Conservation (phyloP, 2,113 vertebrate genomes). For the Falco punctatus region DNA sequence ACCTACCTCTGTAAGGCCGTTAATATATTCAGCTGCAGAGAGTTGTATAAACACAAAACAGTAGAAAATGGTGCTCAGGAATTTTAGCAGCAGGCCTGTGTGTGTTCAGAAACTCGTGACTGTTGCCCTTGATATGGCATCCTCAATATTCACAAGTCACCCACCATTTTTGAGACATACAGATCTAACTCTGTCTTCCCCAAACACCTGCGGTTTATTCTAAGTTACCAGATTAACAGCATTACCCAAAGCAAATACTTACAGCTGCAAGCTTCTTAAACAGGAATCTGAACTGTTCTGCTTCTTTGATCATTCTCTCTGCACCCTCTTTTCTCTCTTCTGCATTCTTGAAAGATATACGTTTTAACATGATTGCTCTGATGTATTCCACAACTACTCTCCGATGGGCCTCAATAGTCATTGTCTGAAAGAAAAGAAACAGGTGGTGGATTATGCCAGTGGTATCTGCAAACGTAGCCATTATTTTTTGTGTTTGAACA, state of each 20-base stretch:
- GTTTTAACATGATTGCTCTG: conserved; percentile 92
- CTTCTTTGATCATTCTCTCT: conserved; percentile 93
- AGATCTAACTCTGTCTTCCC: not conserved
- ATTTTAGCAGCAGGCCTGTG: not conserved
- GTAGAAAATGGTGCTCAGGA: not conserved
- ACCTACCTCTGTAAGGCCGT: not conserved
- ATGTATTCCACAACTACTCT: conserved; percentile 95
- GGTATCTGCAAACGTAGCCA: not conserved
- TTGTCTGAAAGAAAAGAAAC: conserved; percentile 77
- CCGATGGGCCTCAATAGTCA: conserved; percentile 90
- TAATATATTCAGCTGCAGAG: not conserved
- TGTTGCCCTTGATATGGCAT: not conserved
- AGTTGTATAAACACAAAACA: not conserved
- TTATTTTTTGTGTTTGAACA: not conserved
- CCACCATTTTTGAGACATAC: not conserved
- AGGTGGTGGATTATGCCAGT: not conserved
- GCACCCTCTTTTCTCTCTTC: conserved; percentile 96
- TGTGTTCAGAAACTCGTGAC: not conserved
- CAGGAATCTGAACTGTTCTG: conserved; percentile 91
- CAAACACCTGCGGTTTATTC: not conserved
- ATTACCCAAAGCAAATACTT: conserved; percentile 49
- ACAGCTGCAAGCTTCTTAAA: conserved; percentile 88
- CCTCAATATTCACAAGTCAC: not conserved
- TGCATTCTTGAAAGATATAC: conserved; percentile 89
- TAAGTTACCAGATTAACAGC: not conserved